phyloP scores from a whole-genome alignment of 92 coral and sea anemone genomes.

The Phymanthus crucifer region DNA sequence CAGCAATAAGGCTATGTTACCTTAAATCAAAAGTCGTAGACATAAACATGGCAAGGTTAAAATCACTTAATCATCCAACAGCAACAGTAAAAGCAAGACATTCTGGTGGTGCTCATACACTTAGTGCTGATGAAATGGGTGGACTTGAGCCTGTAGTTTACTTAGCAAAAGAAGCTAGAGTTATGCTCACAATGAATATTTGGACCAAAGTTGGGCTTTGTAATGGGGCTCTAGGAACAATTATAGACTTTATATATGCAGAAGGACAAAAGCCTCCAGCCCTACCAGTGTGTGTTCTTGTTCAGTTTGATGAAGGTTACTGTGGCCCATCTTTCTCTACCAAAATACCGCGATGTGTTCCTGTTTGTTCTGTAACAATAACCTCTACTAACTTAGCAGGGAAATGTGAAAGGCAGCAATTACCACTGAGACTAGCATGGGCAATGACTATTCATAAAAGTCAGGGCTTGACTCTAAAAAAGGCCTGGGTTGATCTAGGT shows the following conservation, averaged over 20 bases:
- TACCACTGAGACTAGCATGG: conserved; percentile 50
- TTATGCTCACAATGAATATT: conserved; percentile 33
- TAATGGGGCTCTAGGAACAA: conserved; percentile 10
- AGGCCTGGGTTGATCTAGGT: conserved; percentile 56
- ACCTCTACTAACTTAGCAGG: background rate
- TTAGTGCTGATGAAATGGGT: no score
- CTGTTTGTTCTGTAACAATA: conserved; percentile 26
- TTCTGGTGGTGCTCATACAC: no score
- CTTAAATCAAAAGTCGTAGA: no score
- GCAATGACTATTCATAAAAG: conserved; percentile 59
- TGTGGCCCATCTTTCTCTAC: conserved; percentile 41
- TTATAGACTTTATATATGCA: background rate
- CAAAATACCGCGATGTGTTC: conserved; percentile 34
- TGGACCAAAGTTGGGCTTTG: conserved; percentile 41
- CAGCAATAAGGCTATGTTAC: no score
- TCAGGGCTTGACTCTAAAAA: conserved; percentile 48
- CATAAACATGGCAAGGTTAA: no score
- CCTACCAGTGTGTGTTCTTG: conserved; percentile 45
- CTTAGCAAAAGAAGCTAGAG: conserved; percentile 45
- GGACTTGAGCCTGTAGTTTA: conserved; percentile 17
- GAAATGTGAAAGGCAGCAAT: conserved; percentile 52
- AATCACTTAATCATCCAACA: no score
- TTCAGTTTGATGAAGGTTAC: conserved; percentile 48
- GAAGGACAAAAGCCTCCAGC: conserved; percentile 28
- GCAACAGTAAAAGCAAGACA: no score